Conservation (phyloP, 2,888 invertebrate species). For the Drosophila gaucha region DNA sequence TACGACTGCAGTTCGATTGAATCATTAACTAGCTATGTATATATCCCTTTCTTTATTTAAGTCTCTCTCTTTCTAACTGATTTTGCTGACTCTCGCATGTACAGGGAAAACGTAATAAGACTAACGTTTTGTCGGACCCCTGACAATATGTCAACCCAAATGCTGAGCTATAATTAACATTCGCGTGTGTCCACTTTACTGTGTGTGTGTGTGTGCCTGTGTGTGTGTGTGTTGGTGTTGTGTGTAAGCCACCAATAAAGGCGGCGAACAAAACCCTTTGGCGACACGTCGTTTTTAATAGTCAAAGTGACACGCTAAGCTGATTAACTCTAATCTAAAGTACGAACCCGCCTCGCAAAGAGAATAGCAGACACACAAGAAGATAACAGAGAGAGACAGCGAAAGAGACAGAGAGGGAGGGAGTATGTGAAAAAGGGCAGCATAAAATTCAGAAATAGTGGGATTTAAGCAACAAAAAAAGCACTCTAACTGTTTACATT, state of each 20-base stretch:
- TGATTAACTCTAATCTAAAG: conserved; percentile 78
- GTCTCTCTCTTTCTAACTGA: background rate
- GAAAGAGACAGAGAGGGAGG: background rate
- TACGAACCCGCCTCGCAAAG: conserved; percentile 30
- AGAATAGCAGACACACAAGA: conserved; percentile 29
- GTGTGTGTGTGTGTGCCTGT: conserved; percentile 2
- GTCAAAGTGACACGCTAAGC: conserved; percentile 77
- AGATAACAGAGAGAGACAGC: conserved; percentile 1
- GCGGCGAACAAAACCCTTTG: conserved; percentile 43
- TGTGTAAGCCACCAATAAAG: conserved; percentile 43
- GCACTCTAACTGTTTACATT: conserved; percentile 65
- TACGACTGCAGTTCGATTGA: background rate
- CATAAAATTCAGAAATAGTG: background rate
- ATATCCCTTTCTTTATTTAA: background rate
- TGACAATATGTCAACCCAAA: conserved; percentile 47
- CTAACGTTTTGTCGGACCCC: conserved; percentile 7
- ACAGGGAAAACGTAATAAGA: conserved; percentile 18
- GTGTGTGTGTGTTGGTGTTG: conserved; percentile 20
- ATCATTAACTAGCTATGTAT: background rate
- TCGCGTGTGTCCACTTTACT: conserved; percentile 31
- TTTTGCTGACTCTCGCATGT: background rate
- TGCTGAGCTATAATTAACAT: conserved; percentile 49
- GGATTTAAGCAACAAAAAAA: conserved; percentile 17
- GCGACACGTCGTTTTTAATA: conserved; percentile 68
- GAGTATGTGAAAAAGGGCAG: background rate